These are phyloP conservation scores for Alauda arvensis DNA, from an alignment of 2,797 vertebrate genomes.

Conservation along the genomic window DNA sequence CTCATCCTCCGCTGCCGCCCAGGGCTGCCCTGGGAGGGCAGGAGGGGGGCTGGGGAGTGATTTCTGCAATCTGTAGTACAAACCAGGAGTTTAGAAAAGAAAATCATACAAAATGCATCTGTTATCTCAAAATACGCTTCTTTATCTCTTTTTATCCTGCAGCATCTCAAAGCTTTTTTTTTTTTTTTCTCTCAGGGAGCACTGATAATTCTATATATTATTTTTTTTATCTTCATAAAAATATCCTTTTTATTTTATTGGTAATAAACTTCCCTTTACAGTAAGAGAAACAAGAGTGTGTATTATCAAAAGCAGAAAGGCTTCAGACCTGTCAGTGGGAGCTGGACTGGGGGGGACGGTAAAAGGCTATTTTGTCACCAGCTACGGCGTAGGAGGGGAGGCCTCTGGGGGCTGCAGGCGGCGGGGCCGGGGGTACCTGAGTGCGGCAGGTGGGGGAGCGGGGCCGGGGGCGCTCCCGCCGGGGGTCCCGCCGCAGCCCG, in stretches of 20 bases:
- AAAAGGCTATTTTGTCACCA: conserved; percentile 52
- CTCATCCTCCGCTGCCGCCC: background rate
- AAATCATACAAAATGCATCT: conserved; percentile 74
- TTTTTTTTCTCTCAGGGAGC: conserved; percentile 47
- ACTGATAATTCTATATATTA: conserved; percentile 58
- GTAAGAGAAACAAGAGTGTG: conserved; percentile 71
- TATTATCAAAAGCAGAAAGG: conserved; percentile 80
- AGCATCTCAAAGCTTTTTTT: conserved; percentile 60
- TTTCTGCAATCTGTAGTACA: conserved; percentile 63
- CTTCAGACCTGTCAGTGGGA: conserved; percentile 60
- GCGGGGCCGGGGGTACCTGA: conserved; percentile 17
- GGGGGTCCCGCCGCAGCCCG: conserved; percentile 20
- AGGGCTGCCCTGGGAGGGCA: conserved; percentile 20
- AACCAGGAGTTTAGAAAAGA: conserved; percentile 68
- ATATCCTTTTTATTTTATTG: conserved; percentile 68
- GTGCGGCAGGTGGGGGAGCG: conserved; percentile 26
- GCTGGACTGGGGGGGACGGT: conserved; percentile 33
- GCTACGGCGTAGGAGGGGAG: conserved; percentile 37
- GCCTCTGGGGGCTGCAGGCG: conserved; percentile 34
- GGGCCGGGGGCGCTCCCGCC: background rate
- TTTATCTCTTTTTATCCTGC: conserved; percentile 38
- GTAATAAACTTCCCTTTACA: conserved; percentile 78
- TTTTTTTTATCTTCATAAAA: conserved; percentile 70
- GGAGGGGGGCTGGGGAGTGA: conserved; percentile 54
- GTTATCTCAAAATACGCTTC: conserved; percentile 72